A percentile compares a stretch with the other conserved stretches of the same genome.
These are phyloP conservation scores for Orthochromis indermauri DNA, from an alignment of 2,113 vertebrate species.

Conservation along the genomic window DNA sequence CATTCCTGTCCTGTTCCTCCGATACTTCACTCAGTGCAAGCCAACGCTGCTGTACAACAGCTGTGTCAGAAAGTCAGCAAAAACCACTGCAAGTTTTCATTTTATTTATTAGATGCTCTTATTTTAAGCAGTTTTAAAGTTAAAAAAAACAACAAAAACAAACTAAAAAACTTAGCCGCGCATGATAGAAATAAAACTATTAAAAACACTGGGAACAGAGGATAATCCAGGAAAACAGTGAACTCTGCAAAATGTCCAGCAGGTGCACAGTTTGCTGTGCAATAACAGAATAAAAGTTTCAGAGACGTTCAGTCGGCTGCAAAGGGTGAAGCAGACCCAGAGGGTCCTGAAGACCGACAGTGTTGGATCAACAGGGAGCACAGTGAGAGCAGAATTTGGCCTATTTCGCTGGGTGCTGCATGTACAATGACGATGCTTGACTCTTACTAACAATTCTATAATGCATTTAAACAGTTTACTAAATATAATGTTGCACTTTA, in stretches of 20 bases:
- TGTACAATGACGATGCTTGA: background rate
- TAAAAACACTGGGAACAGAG: background rate
- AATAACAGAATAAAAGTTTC: background rate
- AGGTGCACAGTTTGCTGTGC: background rate
- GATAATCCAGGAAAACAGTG: background rate
- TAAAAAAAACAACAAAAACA: background rate
- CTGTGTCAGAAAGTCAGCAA: background rate
- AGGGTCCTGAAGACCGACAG: background rate
- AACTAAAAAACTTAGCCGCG: background rate
- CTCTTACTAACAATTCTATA: background rate
- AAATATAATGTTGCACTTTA: constrained; percentile 28
- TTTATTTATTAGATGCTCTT: background rate
- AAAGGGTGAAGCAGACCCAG: background rate
- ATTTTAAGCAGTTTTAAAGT: background rate
- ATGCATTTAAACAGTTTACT: constrained; percentile 7
- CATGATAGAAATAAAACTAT: background rate
- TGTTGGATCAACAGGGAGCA: background rate
- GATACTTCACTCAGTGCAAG: background rate
- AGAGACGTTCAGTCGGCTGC: background rate
- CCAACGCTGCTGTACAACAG: background rate
- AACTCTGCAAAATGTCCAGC: background rate
- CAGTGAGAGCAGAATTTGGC: background rate
- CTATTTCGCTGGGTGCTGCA: background rate
- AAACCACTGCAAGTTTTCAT: background rate
- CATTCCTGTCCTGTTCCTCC: background rate